A percentile compares a stretch with the other conserved stretches of the same genome.
Conservation (phyloP, 2,888 invertebrate genomes). For the Melieria omissa region DNA sequence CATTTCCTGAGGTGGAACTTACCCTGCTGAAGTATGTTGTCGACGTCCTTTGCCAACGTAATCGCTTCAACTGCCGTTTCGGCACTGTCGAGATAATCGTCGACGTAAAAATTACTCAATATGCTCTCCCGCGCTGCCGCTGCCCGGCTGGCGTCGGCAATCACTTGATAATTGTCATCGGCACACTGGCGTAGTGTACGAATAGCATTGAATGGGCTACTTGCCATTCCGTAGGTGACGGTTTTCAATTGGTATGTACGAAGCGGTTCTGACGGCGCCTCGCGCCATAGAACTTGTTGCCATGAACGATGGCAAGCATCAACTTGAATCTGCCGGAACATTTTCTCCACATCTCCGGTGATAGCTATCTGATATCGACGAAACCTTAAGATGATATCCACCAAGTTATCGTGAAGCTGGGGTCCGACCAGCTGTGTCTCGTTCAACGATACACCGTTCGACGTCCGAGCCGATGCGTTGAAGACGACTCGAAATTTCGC, state of each 20-base stretch:
- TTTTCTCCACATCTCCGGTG: slow-evolving; percentile 32
- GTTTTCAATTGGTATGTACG: slow-evolving; percentile 17
- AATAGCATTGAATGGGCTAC: slow-evolving; percentile 33
- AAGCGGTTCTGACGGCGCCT: slow-evolving; percentile 11
- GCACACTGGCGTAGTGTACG: slow-evolving; percentile 29
- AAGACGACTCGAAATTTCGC: slow-evolving; percentile 35
- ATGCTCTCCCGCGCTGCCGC: slow-evolving; percentile 10
- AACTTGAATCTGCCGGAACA: slow-evolving; percentile 4
- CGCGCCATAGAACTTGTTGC: slow-evolving; percentile 27
- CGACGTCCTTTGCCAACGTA: too few species aligned
- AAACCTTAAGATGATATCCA: slow-evolving; percentile 26
- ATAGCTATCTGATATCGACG: slow-evolving; percentile 25
- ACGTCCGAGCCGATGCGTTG: slow-evolving; percentile 29
- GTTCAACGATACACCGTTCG: slow-evolving; percentile 32
- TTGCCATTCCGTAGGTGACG: slow-evolving; percentile 33
- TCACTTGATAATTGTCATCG: slow-evolving; percentile 9
- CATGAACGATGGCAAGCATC: slow-evolving; percentile 1
- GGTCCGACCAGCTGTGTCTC: slow-evolving; percentile 28
- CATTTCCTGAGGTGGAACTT: too few species aligned
- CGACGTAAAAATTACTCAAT: slow-evolving; percentile 15
- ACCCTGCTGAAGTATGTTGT: too few species aligned
- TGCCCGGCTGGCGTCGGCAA: slow-evolving; percentile 3
- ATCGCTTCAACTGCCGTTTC: neutral
- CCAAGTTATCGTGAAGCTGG: slow-evolving; percentile 22
- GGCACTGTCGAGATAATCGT: slow-evolving; percentile 17